Conservation (phyloP, 2,888 invertebrate species). For the Torymus tubicola region DNA sequence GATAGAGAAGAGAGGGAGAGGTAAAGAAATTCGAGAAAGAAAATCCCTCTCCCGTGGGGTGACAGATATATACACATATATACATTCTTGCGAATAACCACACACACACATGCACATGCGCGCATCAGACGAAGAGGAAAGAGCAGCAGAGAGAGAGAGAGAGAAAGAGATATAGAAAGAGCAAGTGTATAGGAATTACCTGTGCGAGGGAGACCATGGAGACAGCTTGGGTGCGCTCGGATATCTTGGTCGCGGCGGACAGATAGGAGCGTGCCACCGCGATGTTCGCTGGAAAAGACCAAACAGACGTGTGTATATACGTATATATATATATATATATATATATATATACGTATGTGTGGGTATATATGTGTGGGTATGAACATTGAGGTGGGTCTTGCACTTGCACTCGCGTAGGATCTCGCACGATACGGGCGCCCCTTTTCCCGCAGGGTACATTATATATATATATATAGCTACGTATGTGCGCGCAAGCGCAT, state of each 20-base stretch:
- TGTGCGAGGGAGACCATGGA: slow-evolving; percentile 91
- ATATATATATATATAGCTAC: too few species aligned
- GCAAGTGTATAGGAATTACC: slow-evolving; percentile 64
- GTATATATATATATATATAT: background rate
- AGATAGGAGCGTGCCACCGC: slow-evolving; percentile 90
- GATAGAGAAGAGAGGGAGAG: background rate
- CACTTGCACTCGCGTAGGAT: background rate
- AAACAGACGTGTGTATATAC: slow-evolving; percentile 7
- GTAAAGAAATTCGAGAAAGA: slow-evolving; percentile 10
- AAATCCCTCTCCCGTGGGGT: background rate
- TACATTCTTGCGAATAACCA: too few species aligned
- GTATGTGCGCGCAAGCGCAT: too few species aligned
- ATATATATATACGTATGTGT: too few species aligned
- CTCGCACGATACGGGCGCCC: background rate
- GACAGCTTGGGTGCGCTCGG: slow-evolving; percentile 89
- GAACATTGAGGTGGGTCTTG: slow-evolving; percentile 23
- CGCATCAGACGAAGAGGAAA: background rate
- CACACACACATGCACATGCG: too few species aligned
- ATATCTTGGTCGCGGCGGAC: slow-evolving; percentile 88
- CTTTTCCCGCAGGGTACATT: too few species aligned
- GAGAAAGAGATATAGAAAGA: background rate
- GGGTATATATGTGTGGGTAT: background rate
- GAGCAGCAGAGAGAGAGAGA: background rate
- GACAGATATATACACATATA: too few species aligned
- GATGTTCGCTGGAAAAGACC: slow-evolving; percentile 82